These are phyloP conservation scores for Erebia ligea DNA, from an alignment of 2,888 invertebrate genomes.

Conservation along the genomic window DNA sequence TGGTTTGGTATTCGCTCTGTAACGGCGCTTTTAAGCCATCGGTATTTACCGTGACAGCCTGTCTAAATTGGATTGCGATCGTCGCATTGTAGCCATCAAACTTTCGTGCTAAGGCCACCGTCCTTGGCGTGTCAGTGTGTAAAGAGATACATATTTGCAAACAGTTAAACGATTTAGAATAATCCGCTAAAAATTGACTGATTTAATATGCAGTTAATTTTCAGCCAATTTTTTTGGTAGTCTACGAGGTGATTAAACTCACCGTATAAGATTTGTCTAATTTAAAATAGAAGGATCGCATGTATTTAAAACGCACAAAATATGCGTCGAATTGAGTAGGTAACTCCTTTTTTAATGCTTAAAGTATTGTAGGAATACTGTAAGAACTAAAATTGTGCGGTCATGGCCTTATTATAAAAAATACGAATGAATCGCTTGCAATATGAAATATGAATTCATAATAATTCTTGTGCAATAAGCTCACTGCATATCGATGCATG, in stretches of 20 bases:
- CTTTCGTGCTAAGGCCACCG: no score
- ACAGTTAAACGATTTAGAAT: background rate
- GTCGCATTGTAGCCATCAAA: no score
- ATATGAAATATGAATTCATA: background rate
- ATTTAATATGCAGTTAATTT: background rate
- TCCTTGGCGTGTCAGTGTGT: no score
- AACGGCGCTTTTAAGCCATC: no score
- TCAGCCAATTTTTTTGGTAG: background rate
- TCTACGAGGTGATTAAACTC: background rate
- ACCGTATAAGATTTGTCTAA: background rate
- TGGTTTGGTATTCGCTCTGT: no score
- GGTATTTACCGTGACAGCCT: no score
- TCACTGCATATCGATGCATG: background rate
- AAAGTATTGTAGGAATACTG: background rate
- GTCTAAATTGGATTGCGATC: no score
- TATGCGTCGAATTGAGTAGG: background rate
- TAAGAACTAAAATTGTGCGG: background rate
- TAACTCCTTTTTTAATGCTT: background rate
- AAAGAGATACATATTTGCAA: no score
- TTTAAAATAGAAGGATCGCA: background rate
- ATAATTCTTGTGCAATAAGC: constrained; percentile 4
- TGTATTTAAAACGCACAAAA: background rate
- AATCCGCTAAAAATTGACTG: background rate
- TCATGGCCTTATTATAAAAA: background rate
- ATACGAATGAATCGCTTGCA: background rate